Evolutionary conservation across 2,797 vertebrate species (phyloP), one percentile per base, ranked within the genome.

Genomic region (Pseudomugil tenellus): DNA sequence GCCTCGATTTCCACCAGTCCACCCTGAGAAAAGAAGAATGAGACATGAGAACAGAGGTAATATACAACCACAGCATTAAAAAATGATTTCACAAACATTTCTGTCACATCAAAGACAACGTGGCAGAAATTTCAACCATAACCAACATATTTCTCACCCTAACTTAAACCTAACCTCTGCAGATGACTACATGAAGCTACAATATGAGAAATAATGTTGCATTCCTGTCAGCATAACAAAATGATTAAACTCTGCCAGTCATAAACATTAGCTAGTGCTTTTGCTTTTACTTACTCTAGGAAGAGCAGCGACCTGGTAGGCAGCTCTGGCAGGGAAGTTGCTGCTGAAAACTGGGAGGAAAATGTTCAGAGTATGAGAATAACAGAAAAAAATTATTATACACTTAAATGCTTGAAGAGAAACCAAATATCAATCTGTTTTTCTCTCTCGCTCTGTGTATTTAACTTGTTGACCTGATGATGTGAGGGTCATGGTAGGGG

Each of bases 1-100:
- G 96, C 97, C 92, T 99, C 96, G 2, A 98, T 98, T 83, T 99
- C 97, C 81, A 99, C 94, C 79, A 90, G 91, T 13, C 93, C 95
- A 54, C 94, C 96, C 97, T 99, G 63, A 58, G 26, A 53, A 76
- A 39, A 61, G 43, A 43, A 61, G 35, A 31, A 11, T 32, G 19
- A 57, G 21, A 34, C 9, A 12, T 1, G 4, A 2, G 14, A 9
- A 5, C 31, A 5, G 2, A 39, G 25, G 4, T 0, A 34, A 35
- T 39, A 17, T 17, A 12, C 13, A 60, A 11, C 54, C 17, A 26
- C 14, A 26, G 25, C 3, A 26, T 35, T 13, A 3, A 39, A 32
- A 52, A 23, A 54, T 21, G 6, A 35, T 17, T 11, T n/a, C 25
- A 21, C 4, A 28, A 3, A 41, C 31, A 58, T n/a, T 32, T 57